Percentiles rank a stretch among this genome's conserved stretches.
phyloP scores from a whole-genome alignment of 2,888 invertebrate species.

The Hirtodrosophila duncani region DNA sequence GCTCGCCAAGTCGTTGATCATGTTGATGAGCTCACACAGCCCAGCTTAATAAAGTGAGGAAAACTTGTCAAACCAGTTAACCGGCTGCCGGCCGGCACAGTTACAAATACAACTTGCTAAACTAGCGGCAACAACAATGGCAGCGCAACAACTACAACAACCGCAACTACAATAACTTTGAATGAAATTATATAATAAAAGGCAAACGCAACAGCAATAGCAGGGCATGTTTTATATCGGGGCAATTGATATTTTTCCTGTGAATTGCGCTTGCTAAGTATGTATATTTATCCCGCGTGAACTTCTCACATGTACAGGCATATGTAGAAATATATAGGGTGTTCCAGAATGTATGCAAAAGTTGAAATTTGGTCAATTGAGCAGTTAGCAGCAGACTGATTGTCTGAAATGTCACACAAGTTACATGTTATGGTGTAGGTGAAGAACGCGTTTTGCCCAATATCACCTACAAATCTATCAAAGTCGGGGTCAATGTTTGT shows the following conservation, averaged over 20 bases:
- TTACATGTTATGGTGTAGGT: too few species aligned
- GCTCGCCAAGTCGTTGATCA: too few species aligned
- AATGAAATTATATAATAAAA: constrained; percentile 62
- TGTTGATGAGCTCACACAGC: constrained; percentile 55
- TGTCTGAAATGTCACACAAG: too few species aligned
- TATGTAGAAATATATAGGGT: too few species aligned
- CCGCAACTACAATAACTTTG: constrained; percentile 35
- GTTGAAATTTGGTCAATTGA: too few species aligned
- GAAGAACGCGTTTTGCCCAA: too few species aligned
- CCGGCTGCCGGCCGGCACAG: constrained; percentile 67
- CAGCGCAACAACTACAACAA: constrained; percentile 8
- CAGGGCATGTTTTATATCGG: constrained; percentile 23
- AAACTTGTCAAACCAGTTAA: constrained; percentile 64
- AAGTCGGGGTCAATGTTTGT: too few species aligned
- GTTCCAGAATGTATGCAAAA: too few species aligned
- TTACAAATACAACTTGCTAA: constrained; percentile 39
- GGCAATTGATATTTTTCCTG: constrained; percentile 28
- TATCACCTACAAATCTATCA: too few species aligned
- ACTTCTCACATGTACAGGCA: too few species aligned
- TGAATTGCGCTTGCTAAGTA: constrained; percentile 11
- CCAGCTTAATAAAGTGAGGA: constrained; percentile 43
- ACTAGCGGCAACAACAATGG: constrained; percentile 9
- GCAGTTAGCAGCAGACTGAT: too few species aligned
- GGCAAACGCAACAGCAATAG: constrained; percentile 9
- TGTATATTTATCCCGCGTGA: too few species aligned